Conservation (phyloP, 2,888 invertebrate genomes). For the Criorhina ranunculi region DNA sequence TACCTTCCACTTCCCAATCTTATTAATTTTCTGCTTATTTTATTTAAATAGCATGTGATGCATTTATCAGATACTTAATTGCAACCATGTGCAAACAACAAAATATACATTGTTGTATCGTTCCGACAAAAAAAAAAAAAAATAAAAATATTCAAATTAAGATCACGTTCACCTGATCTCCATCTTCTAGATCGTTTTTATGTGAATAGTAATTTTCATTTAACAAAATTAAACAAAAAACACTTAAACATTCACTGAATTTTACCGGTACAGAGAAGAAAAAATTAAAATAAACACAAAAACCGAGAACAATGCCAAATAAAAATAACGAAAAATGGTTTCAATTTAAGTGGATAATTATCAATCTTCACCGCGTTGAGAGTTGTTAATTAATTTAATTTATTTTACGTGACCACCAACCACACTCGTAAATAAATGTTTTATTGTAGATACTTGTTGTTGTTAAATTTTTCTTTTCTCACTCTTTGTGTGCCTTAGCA, state of each 20-base stretch:
- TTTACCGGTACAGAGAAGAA: neutral
- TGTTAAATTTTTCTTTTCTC: constrained; percentile 50
- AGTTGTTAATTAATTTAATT: constrained; percentile 72
- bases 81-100: neutral
- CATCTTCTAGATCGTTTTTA: constrained; percentile 43
- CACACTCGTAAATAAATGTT: constrained; percentile 52
- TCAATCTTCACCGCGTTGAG: constrained; percentile 50
- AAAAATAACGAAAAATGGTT: constrained; percentile 47
- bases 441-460: constrained; percentile 42
- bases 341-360: constrained; percentile 63
- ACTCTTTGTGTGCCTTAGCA: constrained; percentile 10
- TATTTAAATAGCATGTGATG: constrained; percentile 41
- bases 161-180: constrained; percentile 64
- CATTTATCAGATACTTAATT: constrained; percentile 18
- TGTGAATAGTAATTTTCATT: constrained; percentile 18
- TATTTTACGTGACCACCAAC: constrained; percentile 70
- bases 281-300: constrained; percentile 10
- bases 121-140: constrained; percentile 26
- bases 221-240: constrained; percentile 2
- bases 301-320: constrained; percentile 27
- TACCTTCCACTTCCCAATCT: constrained; percentile 16
- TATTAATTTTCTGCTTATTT: constrained; percentile 24
- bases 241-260: neutral
- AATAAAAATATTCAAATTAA: constrained; percentile 65
- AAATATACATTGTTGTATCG: constrained; percentile 22